Conservation (phyloP, 2,113 vertebrate genomes). For the Anolis sagrei region DNA sequence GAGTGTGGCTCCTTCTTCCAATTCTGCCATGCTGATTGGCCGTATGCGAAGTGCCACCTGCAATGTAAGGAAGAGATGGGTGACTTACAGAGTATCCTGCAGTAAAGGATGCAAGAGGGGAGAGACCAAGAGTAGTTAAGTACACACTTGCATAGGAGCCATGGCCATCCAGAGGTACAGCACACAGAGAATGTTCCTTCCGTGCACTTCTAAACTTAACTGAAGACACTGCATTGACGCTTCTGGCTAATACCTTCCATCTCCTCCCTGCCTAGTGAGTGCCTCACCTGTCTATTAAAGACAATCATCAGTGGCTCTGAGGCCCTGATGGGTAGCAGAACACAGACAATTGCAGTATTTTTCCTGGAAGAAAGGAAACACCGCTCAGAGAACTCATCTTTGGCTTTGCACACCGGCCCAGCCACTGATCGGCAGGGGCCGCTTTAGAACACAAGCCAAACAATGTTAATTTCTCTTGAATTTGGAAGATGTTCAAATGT, state of each 20-base stretch:
- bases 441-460: not conserved
- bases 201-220: not conserved
- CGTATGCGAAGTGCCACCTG: constrained; percentile 91
- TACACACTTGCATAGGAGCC: not conserved
- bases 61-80: not conserved
- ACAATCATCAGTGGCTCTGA: not conserved
- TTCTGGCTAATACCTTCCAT: not conserved
- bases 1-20: constrained; percentile 85
- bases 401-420: constrained; percentile 6
- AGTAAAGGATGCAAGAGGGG: not conserved
- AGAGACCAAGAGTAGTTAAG: not conserved
- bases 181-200: not conserved
- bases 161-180: not conserved
- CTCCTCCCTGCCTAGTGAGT: not conserved
- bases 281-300: constrained; percentile 12
- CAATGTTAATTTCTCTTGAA: not conserved
- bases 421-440: not conserved
- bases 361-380: constrained; percentile 45
- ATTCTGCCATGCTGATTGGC: constrained; percentile 86
- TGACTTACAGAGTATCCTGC: not conserved
- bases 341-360: constrained; percentile 24
- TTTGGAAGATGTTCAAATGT: not conserved
- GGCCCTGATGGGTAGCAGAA: not conserved
- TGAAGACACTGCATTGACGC: not conserved
- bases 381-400: constrained; percentile 7